Evolutionary conservation across 2,888 invertebrate species (phyloP).

Genomic region (Oscheius onirici): DNA sequence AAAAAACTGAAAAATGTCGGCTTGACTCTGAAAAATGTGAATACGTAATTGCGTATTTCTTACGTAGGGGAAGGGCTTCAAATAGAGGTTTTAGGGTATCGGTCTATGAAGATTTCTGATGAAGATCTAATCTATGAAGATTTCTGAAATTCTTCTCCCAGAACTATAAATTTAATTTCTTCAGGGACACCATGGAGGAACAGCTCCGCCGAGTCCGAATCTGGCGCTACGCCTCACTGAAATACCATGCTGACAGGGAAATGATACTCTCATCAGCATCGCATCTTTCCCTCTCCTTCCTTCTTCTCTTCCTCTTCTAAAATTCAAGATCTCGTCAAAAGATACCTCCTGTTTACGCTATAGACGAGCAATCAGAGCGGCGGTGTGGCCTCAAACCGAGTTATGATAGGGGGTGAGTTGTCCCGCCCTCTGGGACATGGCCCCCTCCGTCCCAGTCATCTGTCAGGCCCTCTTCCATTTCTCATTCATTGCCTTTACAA

Average conservation of each 20-base stretch:
- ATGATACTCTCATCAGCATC: background rate
- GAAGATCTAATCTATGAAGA: too few species aligned
- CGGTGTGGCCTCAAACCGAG: slow-evolving; percentile 14
- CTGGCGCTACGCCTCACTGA: slow-evolving; percentile 56
- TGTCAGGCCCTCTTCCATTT: slow-evolving; percentile 18
- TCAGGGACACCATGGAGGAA: slow-evolving; percentile 37
- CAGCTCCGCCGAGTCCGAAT: slow-evolving; percentile 42
- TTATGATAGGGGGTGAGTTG: slow-evolving; percentile 16
- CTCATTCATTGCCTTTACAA: slow-evolving; percentile 11
- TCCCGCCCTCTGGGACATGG: slow-evolving; percentile 20
- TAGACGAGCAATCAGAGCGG: slow-evolving; percentile 22
- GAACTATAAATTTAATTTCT: too few species aligned
- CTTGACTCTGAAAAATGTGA: too few species aligned
- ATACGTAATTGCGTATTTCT: too few species aligned
- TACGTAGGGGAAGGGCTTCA: too few species aligned
- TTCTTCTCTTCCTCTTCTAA: too few species aligned
- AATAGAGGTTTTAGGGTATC: too few species aligned
- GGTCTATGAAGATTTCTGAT: too few species aligned
- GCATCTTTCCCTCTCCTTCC: background rate
- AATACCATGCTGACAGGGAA: slow-evolving; percentile 37
- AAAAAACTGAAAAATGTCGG: too few species aligned
- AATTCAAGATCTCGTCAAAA: too few species aligned
- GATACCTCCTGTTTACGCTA: too few species aligned
- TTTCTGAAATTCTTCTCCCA: too few species aligned
- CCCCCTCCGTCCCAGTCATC: slow-evolving; percentile 28